Base-by-base conservation (phyloP, 2,113 vertebrate genomes). In the Pteronura brasiliensis region DNA sequence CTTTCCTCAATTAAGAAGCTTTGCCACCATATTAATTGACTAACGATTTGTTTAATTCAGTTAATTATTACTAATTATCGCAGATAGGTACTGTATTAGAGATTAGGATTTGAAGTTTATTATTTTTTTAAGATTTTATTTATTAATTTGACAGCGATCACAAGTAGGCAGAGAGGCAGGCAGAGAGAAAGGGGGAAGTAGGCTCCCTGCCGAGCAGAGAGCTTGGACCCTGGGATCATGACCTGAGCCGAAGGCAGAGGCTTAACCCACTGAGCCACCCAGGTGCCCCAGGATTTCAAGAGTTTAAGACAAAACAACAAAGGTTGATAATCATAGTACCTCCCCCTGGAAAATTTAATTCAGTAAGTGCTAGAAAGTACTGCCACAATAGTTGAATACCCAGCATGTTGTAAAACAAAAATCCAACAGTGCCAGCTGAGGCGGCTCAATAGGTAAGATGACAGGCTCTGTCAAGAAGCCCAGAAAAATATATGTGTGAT, bases 381-480 rank as follows among this genome's bases (percentile, higher is more conserved):
- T 44, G 11, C 27, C 84, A 63, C 44, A 34, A 65, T 79, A 27
- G n/a, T 23, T 74, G 57, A 31, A 27, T 81, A 34, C 29, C 42
- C 31, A 86, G 36, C 20, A 80, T 4, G 6, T 13, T 76, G 20
- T 39, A 74, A 74, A 79, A 86, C 31, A n/a, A 69, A 89, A 93
- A 7, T n/a, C 6, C 3, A 59, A 12, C 13, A 55, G 47, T 34
- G 44, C 55, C 3, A 7, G 0, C 4, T 29, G 18, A 34, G 13
- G 2, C 59, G 69, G 31, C 23, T 65, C 0, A 79, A 25, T 5
- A 52, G 29, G 14, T 59, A 17, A 85, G 31, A 31, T 11, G 18
- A 65, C 39, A 11, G 7, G 12, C 27, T 61, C 8, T n/a, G n/a
- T 69, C 29, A 21, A 34, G n/a, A 71, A 84, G 47, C 6, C 5